Evolutionary conservation across 2,888 invertebrate species (phyloP).

Genomic region (Drosophila mulleri): DNA sequence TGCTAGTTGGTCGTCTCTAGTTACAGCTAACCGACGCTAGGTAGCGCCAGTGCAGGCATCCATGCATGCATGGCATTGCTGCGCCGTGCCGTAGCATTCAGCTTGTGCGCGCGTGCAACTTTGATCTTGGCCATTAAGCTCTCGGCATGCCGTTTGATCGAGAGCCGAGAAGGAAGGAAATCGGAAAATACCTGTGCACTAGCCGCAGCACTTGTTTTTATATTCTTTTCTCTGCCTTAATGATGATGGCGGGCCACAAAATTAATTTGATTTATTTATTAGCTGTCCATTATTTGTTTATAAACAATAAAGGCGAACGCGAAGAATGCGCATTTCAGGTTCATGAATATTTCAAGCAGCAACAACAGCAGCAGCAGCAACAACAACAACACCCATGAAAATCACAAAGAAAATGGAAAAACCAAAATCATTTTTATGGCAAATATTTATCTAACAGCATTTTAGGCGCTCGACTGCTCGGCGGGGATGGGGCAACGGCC

Average conservation of each 20-base stretch:
- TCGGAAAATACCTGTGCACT: constrained; percentile 1
- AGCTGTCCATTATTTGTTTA: constrained; percentile 78
- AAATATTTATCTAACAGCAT: constrained; percentile 77
- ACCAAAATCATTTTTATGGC: constrained; percentile 71
- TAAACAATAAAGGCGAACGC: constrained; percentile 70
- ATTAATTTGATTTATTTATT: constrained; percentile 78
- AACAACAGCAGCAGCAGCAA: constrained; percentile 10
- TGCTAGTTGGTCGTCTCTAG: not conserved
- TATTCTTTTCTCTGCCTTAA: constrained; percentile 9
- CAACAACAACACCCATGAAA: constrained; percentile 43
- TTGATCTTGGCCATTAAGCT: constrained; percentile 30
- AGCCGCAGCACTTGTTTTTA: constrained; percentile 10
- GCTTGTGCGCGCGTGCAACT: constrained; percentile 13
- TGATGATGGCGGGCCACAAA: constrained; percentile 27
- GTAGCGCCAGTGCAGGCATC: constrained; percentile 8
- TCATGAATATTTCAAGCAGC: constrained; percentile 70
- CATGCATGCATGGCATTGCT: not conserved
- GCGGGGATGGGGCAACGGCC: not conserved
- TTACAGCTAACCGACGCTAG: not conserved
- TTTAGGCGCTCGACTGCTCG: constrained; percentile 56
- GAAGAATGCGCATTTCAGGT: constrained; percentile 76
- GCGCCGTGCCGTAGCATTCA: not conserved
- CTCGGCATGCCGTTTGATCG: constrained; percentile 7
- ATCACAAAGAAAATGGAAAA: constrained; percentile 45
- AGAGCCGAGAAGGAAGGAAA: not conserved